Evolutionary conservation across 2,797 vertebrate genomes (phyloP).

Genomic region (Hydrophis major): DNA sequence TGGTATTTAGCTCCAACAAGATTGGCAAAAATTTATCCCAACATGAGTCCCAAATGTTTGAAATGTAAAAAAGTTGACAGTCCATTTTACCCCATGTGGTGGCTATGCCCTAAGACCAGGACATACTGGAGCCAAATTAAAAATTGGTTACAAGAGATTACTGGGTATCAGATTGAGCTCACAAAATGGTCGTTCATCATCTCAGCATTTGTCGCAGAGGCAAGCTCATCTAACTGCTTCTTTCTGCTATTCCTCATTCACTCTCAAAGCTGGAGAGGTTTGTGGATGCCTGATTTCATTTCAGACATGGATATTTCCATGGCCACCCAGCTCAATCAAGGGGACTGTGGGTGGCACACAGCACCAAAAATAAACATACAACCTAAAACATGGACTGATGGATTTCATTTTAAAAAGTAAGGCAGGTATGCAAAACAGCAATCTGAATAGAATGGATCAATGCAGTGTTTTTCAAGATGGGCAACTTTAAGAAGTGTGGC

Average conservation of each 20-base stretch:
- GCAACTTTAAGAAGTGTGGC: background rate
- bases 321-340: background rate
- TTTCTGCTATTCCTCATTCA: background rate
- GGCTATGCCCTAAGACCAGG: too few species aligned
- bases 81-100: too few species aligned
- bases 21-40: too few species aligned
- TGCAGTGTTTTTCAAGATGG: background rate
- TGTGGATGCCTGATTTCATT: background rate
- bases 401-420: background rate
- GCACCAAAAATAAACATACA: background rate
- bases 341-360: too few species aligned
- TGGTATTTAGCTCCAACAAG: too few species aligned
- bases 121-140: too few species aligned
- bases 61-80: too few species aligned
- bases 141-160: too few species aligned
- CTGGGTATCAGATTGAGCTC: too few species aligned
- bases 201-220: background rate
- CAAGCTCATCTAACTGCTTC: background rate
- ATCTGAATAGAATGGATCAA: background rate
- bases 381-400: background rate
- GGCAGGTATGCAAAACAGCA: background rate
- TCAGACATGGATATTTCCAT: background rate
- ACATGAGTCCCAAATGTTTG: too few species aligned
- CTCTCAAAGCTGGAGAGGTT: background rate
- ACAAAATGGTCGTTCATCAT: background rate